These are phyloP conservation scores for Drosophila conformis DNA, from an alignment of 2,888 invertebrate species.

Conservation along the genomic window DNA sequence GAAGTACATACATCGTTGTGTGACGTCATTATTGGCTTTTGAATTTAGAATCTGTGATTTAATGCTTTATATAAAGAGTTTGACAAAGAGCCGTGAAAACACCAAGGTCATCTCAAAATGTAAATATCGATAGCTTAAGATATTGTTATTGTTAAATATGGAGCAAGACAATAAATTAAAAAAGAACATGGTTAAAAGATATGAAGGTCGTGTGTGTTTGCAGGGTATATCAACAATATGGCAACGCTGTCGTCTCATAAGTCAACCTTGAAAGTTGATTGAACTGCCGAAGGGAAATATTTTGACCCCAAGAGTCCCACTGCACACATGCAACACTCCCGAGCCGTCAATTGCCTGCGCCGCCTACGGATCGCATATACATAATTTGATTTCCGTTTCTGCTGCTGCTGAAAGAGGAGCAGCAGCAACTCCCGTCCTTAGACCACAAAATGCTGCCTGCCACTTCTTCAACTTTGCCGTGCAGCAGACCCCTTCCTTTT, in stretches of 20 bases:
- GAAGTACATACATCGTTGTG: conserved; percentile 52
- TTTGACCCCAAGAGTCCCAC: conserved; percentile 64
- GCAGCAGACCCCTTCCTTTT: conserved; percentile 25
- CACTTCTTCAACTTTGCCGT: conserved; percentile 15
- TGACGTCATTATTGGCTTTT: conserved; percentile 64
- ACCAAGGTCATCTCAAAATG: conserved; percentile 10
- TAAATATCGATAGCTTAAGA: conserved; percentile 2
- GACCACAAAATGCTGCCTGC: conserved; percentile 17
- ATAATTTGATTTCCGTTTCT: conserved; percentile 70
- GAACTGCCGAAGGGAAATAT: conserved; percentile 67
- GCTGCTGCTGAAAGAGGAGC: conserved; percentile 35
- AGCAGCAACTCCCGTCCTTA: conserved; percentile 39
- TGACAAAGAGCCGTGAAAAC: conserved; percentile 4
- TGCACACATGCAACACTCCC: conserved; percentile 19
- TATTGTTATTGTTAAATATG: neutral
- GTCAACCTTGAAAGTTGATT: conserved; percentile 77
- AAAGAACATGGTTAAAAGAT: neutral
- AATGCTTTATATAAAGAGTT: neutral
- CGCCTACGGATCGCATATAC: conserved; percentile 51
- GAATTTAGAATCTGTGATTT: conserved; percentile 5
- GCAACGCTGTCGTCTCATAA: conserved; percentile 21
- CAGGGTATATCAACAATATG: conserved; percentile 11
- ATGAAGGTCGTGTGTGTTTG: neutral
- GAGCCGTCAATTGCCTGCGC: conserved; percentile 46
- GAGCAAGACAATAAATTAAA: neutral